These are phyloP conservation scores for Apteryx owenii DNA, from an alignment of 2,113 vertebrate species.

Conservation along the genomic window DNA sequence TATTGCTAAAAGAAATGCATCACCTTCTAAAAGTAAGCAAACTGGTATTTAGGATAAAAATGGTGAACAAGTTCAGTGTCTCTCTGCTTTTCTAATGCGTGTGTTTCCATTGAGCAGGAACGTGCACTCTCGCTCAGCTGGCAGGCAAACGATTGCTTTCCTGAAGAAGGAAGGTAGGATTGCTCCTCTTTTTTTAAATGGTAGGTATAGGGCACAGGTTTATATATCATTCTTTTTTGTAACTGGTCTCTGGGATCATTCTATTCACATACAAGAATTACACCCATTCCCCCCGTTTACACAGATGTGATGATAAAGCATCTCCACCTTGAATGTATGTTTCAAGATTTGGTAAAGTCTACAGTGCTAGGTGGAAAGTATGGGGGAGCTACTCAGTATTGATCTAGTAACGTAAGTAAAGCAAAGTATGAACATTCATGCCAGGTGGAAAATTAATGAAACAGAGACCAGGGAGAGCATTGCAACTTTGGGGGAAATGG, in stretches of 20 bases:
- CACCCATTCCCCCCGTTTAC: not conserved
- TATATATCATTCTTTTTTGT: not conserved
- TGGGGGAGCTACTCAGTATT: not conserved
- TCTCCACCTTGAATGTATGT: not conserved
- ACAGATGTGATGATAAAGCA: not conserved
- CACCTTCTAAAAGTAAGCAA: not conserved
- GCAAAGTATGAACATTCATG: not conserved
- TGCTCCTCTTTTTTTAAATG: not conserved
- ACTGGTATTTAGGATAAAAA: not conserved
- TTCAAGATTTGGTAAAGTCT: not conserved
- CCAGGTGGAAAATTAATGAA: not conserved
- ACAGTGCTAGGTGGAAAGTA: not conserved
- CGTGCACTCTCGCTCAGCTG: slow-evolving; percentile 70
- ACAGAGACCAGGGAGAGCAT: not conserved
- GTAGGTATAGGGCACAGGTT: not conserved
- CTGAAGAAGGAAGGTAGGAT: slow-evolving; percentile 69
- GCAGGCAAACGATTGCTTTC: slow-evolving; percentile 43
- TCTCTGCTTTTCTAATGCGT: not conserved
- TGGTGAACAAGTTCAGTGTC: rapidly evolving
- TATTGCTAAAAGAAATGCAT: not conserved
- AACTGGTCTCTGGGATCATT: not conserved
- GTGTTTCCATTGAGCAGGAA: slow-evolving; percentile 54
- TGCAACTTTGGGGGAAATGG: not conserved
- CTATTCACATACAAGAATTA: not conserved
- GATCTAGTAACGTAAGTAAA: not conserved